Evolutionary conservation across 2,797 vertebrate species (phyloP), one percentile per base, ranked within the genome.

Genomic region (Oryzias sinensis): DNA sequence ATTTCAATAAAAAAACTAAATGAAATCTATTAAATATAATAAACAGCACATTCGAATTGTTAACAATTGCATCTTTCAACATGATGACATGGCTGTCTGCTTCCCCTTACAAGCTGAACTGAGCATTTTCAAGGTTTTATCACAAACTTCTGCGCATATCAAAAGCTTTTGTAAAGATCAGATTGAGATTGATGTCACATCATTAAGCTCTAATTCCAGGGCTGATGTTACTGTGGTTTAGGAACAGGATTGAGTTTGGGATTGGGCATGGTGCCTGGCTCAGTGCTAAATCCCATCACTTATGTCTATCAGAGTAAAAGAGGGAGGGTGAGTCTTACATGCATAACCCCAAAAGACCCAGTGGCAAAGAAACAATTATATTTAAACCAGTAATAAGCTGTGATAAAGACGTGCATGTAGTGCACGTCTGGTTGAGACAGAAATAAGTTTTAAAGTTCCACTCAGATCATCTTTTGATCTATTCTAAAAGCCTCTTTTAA

Each of bases 231-330:
- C 11, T 15, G 49, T 57, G 74, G 29, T 79, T 70, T 73, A 60
- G 59, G 33, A 43, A 51, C 50, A 68, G 79, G 82, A 82, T 70
- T 86, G 76, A 69, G 68, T 65, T 55, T 82, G 56, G 68, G 57
- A 69, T 43, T 74, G 70, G 48, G 59, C 73, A 73, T 14, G 51
- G 68, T 59, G 68, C 65, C 73, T 84, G 84, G 79, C 84, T 80
- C 71, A 54, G 76, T 59, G 74, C 77, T 81, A 83, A 85, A 88
- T 84, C 84, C 74, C 64, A 75, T 59, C 63, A 33, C 62, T 85
- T 74, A 83, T 80, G 77, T 65, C 68, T 56, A 74, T 81, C 76
- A 70, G 72, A 72, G 65, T 62, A 65, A 66, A 73, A 27, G 63
- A 77, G 72, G 74, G 74, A 73, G 73, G 64, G 68, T 16, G 17